Evolutionary conservation across 2,888 invertebrate species (phyloP), one percentile per base, ranked within the genome.

Genomic region (Callosobruchus maculatus): DNA sequence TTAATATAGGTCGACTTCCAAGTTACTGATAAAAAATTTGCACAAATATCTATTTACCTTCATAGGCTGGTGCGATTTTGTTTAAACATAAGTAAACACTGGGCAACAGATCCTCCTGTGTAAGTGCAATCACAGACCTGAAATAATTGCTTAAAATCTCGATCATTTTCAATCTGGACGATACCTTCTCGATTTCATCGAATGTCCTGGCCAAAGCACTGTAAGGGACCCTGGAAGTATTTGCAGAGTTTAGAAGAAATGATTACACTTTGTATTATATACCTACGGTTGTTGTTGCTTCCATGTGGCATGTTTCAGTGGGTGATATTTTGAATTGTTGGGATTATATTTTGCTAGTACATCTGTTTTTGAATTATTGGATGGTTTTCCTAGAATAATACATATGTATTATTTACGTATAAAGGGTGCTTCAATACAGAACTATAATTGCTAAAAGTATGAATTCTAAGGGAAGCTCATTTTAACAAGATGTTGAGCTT

Each of bases 61-160:
- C 96, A 85, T 98, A 98, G 0, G 98, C 96, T 0, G 99, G 99
- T 0, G 97, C 98, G 70, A 99, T 88, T 86, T 95, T 94, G 87
- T 99, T 99, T n/a, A 99, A 90, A 83, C 97, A 97, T 79, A 99
- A 88, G 87, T 99, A 99, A 21, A 99, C 91, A 81, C 96, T 96
- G 0, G 95, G 92, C 73, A 97, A 85, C 75, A 99, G 88, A 87
- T 99, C 98, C n/a, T 93, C 91, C 0, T 98, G 97, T 21, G 94
- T 95, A 69, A 97, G 88, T 3, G 92, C 91, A 26, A 97, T 94
- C 20, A 98, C 97, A 0, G 98, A 98, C 21, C 95, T 91, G 77
- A 97, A 93, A 86, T 94, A 98, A 87, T 99, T 99, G 82, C 95
- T 92, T 70, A 99, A 87, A 71, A 95, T 95, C 85, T 98, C 97